Conservation (phyloP, 2,888 invertebrate genomes). For the Cloeon dipterum region DNA sequence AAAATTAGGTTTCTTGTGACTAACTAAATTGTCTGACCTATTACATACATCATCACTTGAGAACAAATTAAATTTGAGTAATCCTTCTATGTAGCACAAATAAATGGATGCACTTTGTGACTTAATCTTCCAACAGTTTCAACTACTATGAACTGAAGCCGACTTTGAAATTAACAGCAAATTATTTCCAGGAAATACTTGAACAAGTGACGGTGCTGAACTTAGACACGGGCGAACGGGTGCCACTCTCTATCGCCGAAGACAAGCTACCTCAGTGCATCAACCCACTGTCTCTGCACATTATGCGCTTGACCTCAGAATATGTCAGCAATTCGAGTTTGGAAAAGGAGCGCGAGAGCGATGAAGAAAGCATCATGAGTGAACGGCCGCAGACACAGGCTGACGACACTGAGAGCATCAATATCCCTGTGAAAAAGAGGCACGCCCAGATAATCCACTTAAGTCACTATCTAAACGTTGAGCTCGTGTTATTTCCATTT, state of each 20-base stretch:
- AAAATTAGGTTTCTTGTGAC: too few relatives aligned
- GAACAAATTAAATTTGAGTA: too few relatives aligned
- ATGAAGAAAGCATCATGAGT: constrained; percentile 38
- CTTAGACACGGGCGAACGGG: constrained; percentile 54
- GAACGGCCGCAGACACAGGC: background rate
- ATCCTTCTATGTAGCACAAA: too few relatives aligned
- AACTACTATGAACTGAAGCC: too few relatives aligned
- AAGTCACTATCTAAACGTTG: background rate
- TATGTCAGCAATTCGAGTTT: constrained; percentile 47
- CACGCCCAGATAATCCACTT: background rate
- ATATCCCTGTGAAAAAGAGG: background rate
- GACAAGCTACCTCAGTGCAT: constrained; percentile 78
- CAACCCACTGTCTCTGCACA: constrained; percentile 84
- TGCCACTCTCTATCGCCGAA: constrained; percentile 86
- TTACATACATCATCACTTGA: too few relatives aligned
- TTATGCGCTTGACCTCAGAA: constrained; percentile 80
- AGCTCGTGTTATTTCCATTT: constrained; percentile 18
- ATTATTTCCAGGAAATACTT: constrained; percentile 64
- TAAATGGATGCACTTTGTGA: too few relatives aligned
- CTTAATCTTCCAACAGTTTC: too few relatives aligned
- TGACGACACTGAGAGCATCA: constrained; percentile 1
- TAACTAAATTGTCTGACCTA: too few relatives aligned
- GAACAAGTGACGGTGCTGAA: constrained; percentile 51
- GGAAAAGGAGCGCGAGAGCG: constrained; percentile 46
- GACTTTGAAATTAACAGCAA: too few relatives aligned